These are phyloP conservation scores for Chrysina gloriosa DNA, from an alignment of 2,888 invertebrate species.

Conservation along the genomic window DNA sequence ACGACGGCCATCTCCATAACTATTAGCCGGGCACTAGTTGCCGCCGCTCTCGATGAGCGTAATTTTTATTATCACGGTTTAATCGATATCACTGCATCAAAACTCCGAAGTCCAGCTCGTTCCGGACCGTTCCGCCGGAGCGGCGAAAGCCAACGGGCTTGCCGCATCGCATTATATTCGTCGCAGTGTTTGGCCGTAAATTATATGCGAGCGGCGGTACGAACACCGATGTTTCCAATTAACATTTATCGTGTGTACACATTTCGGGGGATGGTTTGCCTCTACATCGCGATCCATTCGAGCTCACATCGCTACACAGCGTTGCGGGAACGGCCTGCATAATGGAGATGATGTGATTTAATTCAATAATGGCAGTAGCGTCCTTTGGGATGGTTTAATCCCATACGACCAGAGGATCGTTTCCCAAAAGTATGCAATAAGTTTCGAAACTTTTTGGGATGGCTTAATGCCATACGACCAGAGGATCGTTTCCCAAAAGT, in stretches of 20 bases:
- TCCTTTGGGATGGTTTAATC: too few relatives aligned
- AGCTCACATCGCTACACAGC: too few relatives aligned
- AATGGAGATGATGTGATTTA: too few relatives aligned
- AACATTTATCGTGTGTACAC: slow-evolving; percentile 13
- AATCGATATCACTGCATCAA: slow-evolving; percentile 26
- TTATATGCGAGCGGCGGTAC: not conserved
- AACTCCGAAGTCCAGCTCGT: not conserved
- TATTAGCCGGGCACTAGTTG: not conserved
- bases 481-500: too few relatives aligned
- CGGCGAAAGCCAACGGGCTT: too few relatives aligned
- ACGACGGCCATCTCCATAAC: not conserved
- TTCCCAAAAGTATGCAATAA: too few relatives aligned
- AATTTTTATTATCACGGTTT: slow-evolving; percentile 26
- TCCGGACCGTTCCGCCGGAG: not conserved
- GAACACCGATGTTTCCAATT: slow-evolving; percentile 5
- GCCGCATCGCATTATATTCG: slow-evolving; percentile 10
- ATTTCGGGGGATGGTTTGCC: not conserved
- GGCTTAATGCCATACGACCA: too few relatives aligned
- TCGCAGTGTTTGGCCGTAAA: slow-evolving; percentile 16
- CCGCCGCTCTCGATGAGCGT: not conserved
- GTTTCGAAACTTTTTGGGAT: too few relatives aligned
- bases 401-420: too few relatives aligned
- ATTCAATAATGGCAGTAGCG: too few relatives aligned
- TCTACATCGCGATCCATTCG: too few relatives aligned
- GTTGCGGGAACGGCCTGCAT: too few relatives aligned